Percentiles rank a stretch among this genome's conserved stretches.
These are phyloP conservation scores for Eupithecia subfuscata DNA, from an alignment of 2,888 invertebrate genomes.

Conservation along the genomic window DNA sequence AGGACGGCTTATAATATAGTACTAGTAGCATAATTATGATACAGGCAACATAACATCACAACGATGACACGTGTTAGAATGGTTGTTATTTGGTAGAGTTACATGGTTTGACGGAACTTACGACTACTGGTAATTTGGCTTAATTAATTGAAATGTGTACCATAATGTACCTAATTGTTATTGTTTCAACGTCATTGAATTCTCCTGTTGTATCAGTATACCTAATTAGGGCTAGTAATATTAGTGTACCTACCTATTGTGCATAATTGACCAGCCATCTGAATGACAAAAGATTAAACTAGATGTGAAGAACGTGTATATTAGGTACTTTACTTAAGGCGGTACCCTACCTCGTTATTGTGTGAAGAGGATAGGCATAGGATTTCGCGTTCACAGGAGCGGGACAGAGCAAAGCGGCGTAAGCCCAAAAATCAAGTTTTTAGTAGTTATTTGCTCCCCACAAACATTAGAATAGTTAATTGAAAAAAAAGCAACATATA, in stretches of 20 bases:
- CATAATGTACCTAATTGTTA: constrained; percentile 5
- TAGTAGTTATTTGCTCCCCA: no score
- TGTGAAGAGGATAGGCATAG: no score
- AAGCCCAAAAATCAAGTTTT: no score
- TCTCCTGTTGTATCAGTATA: not conserved
- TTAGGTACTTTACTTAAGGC: not conserved
- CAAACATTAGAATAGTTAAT: no score
- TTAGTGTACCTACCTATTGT: no score
- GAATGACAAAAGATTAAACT: not conserved
- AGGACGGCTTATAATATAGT: no score
- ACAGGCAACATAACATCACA: not conserved
- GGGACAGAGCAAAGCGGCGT: no score
- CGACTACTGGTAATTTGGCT: constrained; percentile 6
- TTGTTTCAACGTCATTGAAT: not conserved
- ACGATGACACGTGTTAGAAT: not conserved
- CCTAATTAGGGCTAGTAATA: not conserved
- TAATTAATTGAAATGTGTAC: constrained; percentile 19
- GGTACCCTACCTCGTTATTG: no score
- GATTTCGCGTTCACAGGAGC: no score
- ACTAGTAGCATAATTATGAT: not conserved
- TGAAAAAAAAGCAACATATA: no score
- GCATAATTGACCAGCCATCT: not conserved
- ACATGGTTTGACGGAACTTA: constrained; percentile 10
- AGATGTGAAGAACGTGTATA: no score
- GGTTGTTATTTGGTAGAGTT: not conserved